Base-by-base conservation (phyloP, 1,140 invertebrate genomes). In the Anoplophora glabripennis region DNA sequence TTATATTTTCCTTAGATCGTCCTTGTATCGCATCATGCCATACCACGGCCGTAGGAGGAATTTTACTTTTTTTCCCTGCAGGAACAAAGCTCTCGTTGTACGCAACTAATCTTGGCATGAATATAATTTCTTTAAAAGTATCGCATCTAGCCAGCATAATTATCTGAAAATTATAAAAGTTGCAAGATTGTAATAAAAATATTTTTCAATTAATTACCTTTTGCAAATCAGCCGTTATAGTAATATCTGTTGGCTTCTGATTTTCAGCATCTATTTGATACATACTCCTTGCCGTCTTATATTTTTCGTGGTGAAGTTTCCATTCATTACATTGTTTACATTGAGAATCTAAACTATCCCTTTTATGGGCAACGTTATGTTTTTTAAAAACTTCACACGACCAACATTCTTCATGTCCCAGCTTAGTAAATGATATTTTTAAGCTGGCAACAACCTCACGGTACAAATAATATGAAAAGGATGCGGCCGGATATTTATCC, bases 21-120 rank as follows among this genome's bases (percentile, higher is more conserved):
- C 63, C 60, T 17, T 21, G 2, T n/a, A 59, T 67, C 12, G 59
- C 60, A 53, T 65, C 57, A 40, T 67, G 60, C 48, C 59, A 66
- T 11, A 67, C 33, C 12, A 56, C 48, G 10, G 64, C 56, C 15
- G 60, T 53, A 42, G 51, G 28, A 36, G 46, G 53, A 45, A 48
- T 14, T 28, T n/a, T 53, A 12, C 5, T 33, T 33, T 48, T 59
- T n/a, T 14, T 51, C 14, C 60, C 63, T 17, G 53, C 18, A 45
- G 55, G 53, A 11, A 66, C 47, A 53, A 66, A 57, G 35, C 42
- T 57, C 37, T 58, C 62, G 36, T 65, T 60, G 34, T 55, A 62
- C 9, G 57, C 57, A 33, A 65, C 48, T 21, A 66, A 12, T 38
- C 62, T 61, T 5, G 15, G 44, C 42, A 40, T 54, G 55, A 66